These are phyloP conservation scores for Drosophila simulans DNA, from an alignment of 1,140 invertebrate genomes.

Conservation along the genomic window DNA sequence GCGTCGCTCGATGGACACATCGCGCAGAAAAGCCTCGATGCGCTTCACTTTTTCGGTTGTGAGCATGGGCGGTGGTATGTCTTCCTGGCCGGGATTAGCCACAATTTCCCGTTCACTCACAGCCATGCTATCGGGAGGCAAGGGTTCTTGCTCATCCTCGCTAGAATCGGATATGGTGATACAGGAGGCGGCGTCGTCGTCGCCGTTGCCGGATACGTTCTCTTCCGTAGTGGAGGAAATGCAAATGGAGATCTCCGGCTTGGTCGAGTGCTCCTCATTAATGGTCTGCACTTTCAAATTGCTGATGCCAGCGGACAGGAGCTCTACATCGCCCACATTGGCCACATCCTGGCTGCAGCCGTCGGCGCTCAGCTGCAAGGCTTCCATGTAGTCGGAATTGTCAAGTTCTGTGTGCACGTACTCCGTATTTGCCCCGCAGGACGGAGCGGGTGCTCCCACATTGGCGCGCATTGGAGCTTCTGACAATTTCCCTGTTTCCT, in stretches of 20 bases:
- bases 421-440: constrained; percentile 2
- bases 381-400: constrained; percentile 70
- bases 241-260: constrained; percentile 50
- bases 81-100: not conserved
- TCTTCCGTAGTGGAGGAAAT: constrained; percentile 71
- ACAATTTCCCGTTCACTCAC: constrained; percentile 20
- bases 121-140: constrained; percentile 47
- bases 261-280: not conserved
- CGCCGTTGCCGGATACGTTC: constrained; percentile 6
- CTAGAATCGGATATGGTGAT: constrained; percentile 75
- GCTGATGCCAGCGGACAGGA: constrained; percentile 43
- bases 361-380: constrained; percentile 63
- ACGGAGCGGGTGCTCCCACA: not conserved
- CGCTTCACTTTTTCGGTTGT: constrained; percentile 53
- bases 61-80: constrained; percentile 19
- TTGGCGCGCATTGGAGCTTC: not conserved
- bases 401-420: constrained; percentile 13
- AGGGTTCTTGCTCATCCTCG: constrained; percentile 18
- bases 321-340: constrained; percentile 39
- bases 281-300: constrained; percentile 50
- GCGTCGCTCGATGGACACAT: constrained; percentile 61
- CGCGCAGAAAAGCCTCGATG: constrained; percentile 72
- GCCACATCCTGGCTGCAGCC: constrained; percentile 48
- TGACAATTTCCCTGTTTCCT: constrained; percentile 27
- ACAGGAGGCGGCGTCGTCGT: constrained; percentile 40